Conservation (phyloP, 2,113 vertebrate species). For the Pleuronectes platessa region DNA sequence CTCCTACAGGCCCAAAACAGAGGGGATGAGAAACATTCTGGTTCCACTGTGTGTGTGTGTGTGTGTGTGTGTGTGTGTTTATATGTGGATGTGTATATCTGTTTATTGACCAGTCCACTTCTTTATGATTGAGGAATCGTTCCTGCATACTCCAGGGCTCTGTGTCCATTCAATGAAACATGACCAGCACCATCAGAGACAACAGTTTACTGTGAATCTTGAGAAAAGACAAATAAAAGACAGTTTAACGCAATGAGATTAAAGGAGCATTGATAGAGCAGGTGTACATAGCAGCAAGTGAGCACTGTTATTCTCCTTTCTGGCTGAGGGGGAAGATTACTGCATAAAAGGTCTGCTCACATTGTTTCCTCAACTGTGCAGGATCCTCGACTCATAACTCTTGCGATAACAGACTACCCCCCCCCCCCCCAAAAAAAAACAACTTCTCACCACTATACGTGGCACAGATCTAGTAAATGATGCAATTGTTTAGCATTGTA, state of each 20-base stretch:
- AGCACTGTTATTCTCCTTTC: not conserved
- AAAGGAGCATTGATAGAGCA: not conserved
- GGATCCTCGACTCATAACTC: constrained; percentile 7
- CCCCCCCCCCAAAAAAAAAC: not conserved
- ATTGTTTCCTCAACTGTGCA: not conserved
- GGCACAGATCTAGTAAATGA: constrained; percentile 13
- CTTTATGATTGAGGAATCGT: constrained; percentile 55
- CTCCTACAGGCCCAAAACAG: constrained; percentile 76
- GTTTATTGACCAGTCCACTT: constrained; percentile 49
- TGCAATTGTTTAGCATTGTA: not conserved
- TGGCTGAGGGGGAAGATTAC: too few species aligned
- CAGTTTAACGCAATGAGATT: not conserved
- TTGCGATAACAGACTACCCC: not conserved
- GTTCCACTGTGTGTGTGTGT: constrained; percentile 28
- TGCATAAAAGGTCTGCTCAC: too few species aligned
- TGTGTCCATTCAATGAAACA: constrained; percentile 14
- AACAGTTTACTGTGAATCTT: not conserved
- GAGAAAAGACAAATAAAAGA: not conserved
- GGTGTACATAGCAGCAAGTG: not conserved
- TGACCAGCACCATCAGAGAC: not conserved
- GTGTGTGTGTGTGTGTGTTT: too few species aligned
- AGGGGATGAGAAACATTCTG: constrained; percentile 62
- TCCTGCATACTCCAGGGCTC: constrained; percentile 45
- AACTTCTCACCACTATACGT: constrained; percentile 45
- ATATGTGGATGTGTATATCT: constrained; percentile 12